A percentile compares a stretch with the other conserved stretches of the same genome.
Evolutionary conservation across 2,888 invertebrate species (phyloP).

Genomic region (Plusia festucae): DNA sequence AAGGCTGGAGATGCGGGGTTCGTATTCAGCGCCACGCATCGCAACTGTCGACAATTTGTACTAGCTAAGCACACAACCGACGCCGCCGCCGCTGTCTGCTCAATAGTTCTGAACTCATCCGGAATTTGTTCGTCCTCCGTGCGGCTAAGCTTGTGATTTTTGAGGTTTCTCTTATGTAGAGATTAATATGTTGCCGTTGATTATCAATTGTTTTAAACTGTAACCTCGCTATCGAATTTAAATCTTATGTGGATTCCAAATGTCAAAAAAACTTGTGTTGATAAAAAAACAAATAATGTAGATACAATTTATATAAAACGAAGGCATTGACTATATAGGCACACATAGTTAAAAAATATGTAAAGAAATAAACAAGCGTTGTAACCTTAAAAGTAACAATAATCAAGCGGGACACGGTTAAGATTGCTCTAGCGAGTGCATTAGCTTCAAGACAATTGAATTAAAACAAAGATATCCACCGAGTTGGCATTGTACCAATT

Average conservation of each 20-base stretch:
- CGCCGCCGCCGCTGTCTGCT: constrained; percentile 52
- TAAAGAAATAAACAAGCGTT: constrained; percentile 26
- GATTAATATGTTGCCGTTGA: neutral
- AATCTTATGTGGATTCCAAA: neutral
- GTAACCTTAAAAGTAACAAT: constrained; percentile 66
- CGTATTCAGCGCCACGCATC: constrained; percentile 76
- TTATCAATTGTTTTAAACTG: neutral
- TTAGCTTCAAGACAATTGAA: constrained; percentile 78
- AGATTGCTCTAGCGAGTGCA: constrained; percentile 72
- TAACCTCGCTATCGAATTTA: neutral
- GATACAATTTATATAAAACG: too few relatives aligned
- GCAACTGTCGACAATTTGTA: constrained; percentile 77
- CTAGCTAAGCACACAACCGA: constrained; percentile 65
- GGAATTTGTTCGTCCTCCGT: constrained; percentile 29
- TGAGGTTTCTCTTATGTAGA: neutral
- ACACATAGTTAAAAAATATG: neutral
- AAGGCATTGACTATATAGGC: neutral
- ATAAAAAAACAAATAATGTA: neutral
- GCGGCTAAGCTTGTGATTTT: constrained; percentile 16
- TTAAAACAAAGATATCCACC: constrained; percentile 80
- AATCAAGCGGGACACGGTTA: constrained; percentile 67
- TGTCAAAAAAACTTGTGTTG: neutral
- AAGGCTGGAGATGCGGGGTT: constrained; percentile 64
- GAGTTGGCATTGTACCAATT: constrained; percentile 85
- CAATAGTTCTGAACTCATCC: constrained; percentile 45